Conservation (phyloP, 2,797 vertebrate genomes). For the Octomys mimax region DNA sequence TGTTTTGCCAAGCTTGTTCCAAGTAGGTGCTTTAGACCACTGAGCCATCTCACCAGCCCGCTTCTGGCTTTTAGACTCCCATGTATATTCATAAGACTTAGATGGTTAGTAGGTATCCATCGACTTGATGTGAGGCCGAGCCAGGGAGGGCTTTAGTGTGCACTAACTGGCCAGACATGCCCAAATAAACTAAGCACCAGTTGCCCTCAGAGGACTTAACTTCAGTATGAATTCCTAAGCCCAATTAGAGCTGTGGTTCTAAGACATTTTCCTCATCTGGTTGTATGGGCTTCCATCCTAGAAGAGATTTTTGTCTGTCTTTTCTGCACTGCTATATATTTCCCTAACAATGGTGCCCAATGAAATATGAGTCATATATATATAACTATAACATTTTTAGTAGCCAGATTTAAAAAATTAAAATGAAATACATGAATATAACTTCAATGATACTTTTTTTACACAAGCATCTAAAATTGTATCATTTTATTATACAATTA, state of each 20-base stretch:
- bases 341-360: background rate
- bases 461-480: background rate
- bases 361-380: background rate
- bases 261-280: background rate
- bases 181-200: background rate
- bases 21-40: too few species aligned
- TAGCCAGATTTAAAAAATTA: background rate
- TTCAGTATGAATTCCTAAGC: background rate
- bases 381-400: background rate
- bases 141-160: background rate
- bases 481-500: background rate
- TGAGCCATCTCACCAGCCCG: too few species aligned
- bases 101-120: background rate
- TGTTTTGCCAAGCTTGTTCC: too few species aligned
- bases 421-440: background rate
- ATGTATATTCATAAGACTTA: background rate
- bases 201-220: background rate
- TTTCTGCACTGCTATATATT: background rate
- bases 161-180: background rate
- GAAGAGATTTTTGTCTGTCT: background rate
- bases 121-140: background rate
- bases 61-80: too few species aligned
- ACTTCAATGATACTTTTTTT: slow-evolving; percentile 5
- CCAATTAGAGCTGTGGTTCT: background rate
- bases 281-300: background rate